Conservation (phyloP, 1,140 invertebrate species). For the Ladona fulva region DNA sequence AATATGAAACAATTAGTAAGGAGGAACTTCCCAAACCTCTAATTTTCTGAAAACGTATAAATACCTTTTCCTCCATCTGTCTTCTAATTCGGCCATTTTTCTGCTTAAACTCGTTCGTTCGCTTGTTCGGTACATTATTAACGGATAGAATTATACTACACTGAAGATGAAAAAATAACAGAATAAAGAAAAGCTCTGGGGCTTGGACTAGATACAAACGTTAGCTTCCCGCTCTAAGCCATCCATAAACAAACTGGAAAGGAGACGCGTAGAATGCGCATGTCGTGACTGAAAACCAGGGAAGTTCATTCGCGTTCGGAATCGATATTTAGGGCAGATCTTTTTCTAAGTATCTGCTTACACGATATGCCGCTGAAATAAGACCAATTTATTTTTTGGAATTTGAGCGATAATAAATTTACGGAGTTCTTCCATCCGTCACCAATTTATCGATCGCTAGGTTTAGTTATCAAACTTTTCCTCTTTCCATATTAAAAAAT, state of each 20-base stretch:
- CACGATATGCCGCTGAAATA: neutral
- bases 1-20: neutral
- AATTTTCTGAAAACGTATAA: neutral
- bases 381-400: too few relatives aligned
- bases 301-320: neutral
- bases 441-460: too few relatives aligned
- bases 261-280: neutral
- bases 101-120: slow-evolving; percentile 17
- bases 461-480: too few relatives aligned
- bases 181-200: too few relatives aligned
- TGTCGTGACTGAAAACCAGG: slow-evolving; percentile 3
- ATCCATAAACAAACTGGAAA: neutral
- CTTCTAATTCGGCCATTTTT: slow-evolving; percentile 35
- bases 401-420: too few relatives aligned
- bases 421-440: too few relatives aligned
- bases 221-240: neutral
- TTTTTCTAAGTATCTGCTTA: neutral
- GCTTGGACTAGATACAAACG: neutral
- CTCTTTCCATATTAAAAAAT: too few relatives aligned
- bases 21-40: slow-evolving; percentile 11
- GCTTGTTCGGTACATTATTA: neutral
- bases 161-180: too few relatives aligned
- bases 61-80: slow-evolving; percentile 35
- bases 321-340: neutral
- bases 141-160: neutral